These are phyloP conservation scores for Ceyx cyanopectus DNA, from an alignment of 2,113 vertebrate species.

Conservation along the genomic window DNA sequence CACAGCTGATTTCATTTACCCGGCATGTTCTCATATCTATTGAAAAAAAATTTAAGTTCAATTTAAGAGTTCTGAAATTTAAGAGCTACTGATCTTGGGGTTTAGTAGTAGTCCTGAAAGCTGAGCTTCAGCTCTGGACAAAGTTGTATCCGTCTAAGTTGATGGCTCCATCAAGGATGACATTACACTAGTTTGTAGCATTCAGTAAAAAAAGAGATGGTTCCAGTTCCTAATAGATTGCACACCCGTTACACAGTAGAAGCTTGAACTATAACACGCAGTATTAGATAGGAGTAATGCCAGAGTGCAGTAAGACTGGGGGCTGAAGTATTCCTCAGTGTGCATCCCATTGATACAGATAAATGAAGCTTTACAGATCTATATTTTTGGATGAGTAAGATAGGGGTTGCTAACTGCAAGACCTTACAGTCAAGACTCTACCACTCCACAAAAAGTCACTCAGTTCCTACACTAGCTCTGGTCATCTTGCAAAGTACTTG, in stretches of 20 bases:
- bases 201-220: background rate
- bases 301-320: background rate
- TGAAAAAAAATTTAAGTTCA: slow-evolving; percentile 20
- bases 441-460: background rate
- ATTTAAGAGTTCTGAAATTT: background rate
- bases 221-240: background rate
- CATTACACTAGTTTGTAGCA: rapidly evolving
- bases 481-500: background rate
- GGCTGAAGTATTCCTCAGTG: background rate
- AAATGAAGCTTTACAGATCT: background rate
- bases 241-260: background rate
- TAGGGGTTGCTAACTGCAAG: background rate
- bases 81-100: background rate
- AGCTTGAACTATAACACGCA: background rate
- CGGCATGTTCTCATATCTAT: slow-evolving; percentile 93
- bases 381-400: background rate
- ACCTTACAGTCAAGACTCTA: background rate
- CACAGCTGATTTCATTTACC: slow-evolving; percentile 93
- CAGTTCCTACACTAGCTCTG: background rate
- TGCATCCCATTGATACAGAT: background rate
- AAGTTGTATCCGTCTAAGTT: background rate
- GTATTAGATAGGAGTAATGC: background rate
- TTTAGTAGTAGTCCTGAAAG: slow-evolving; percentile 3
- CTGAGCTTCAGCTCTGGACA: background rate
- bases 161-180: background rate